phyloP scores from a whole-genome alignment of 2,888 invertebrate genomes.

The Ypsolopha sequella region DNA sequence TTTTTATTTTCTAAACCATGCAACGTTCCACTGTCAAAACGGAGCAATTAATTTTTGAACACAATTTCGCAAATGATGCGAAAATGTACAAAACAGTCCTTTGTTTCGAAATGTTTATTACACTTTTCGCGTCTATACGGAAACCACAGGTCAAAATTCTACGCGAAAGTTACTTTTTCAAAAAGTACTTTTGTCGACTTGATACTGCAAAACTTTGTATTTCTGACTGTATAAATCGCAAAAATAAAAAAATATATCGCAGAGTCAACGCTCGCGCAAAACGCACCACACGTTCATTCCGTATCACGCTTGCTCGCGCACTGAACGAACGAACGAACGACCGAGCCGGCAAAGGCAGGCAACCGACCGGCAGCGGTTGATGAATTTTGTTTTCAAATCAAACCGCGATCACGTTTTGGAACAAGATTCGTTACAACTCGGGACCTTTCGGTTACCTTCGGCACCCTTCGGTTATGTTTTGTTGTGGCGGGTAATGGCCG shows the following conservation, averaged over 20 bases:
- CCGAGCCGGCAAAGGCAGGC: constrained; percentile 26
- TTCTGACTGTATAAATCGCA: constrained; percentile 63
- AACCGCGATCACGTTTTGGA: constrained; percentile 59
- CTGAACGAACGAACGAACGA: constrained; percentile 29
- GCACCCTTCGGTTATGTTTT: constrained; percentile 37
- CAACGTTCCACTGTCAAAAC: constrained; percentile 28
- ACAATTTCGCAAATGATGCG: constrained; percentile 66
- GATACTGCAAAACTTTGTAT: constrained; percentile 57
- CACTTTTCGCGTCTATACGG: constrained; percentile 68
- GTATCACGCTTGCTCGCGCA: constrained; percentile 71
- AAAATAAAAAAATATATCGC: constrained; percentile 55
- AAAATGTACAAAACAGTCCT: constrained; percentile 71
- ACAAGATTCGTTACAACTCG: constrained; percentile 54
- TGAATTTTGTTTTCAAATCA: constrained; percentile 64
- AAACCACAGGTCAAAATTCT: constrained; percentile 66
- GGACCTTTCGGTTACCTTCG: constrained; percentile 33
- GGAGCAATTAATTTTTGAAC: constrained; percentile 42
- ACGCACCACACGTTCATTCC: constrained; percentile 71
- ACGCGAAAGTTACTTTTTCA: constrained; percentile 56
- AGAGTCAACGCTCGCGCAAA: constrained; percentile 69
- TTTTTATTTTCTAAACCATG: constrained; percentile 39
- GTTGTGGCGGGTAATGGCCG: constrained; percentile 21
- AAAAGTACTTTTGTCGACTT: constrained; percentile 38
- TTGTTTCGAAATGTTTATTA: constrained; percentile 63
- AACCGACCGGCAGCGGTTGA: constrained; percentile 12